Conservation (phyloP, 64 coral and sea anemone genomes). For the Montipora sp. region DNA sequence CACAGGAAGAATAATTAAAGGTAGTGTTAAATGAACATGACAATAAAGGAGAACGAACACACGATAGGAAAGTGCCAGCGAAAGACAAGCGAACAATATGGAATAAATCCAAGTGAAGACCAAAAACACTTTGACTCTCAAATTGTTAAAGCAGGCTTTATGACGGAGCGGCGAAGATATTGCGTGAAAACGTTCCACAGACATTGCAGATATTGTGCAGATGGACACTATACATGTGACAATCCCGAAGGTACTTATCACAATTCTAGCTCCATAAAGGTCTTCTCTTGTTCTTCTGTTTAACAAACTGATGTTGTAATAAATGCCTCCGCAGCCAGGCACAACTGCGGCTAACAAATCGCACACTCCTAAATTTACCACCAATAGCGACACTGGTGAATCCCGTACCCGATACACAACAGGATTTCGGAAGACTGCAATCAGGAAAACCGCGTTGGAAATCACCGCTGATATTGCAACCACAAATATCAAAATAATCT, state of each 20-base stretch:
- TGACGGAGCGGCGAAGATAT: not conserved
- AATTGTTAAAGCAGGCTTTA: not conserved
- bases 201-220: slow-evolving; percentile 18
- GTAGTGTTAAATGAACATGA: slow-evolving; percentile 1
- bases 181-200: slow-evolving; percentile 1
- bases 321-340: not conserved
- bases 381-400: not conserved
- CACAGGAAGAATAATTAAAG: not conserved
- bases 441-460: slow-evolving; percentile 4
- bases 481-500: not conserved
- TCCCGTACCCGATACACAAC: not conserved
- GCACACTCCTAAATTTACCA: not conserved
- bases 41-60: not conserved
- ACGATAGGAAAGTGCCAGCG: not conserved
- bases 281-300: not conserved
- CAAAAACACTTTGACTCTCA: not conserved
- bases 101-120: not conserved
- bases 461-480: not conserved
- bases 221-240: not conserved
- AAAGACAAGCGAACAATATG: not conserved
- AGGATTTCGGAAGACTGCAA: not conserved
- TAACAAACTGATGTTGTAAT: not conserved
- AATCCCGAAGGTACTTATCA: not conserved
- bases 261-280: not conserved
- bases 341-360: not conserved